Evolutionary conservation across 2,888 invertebrate species (phyloP).

Genomic region (Galerucella pusilla): DNA sequence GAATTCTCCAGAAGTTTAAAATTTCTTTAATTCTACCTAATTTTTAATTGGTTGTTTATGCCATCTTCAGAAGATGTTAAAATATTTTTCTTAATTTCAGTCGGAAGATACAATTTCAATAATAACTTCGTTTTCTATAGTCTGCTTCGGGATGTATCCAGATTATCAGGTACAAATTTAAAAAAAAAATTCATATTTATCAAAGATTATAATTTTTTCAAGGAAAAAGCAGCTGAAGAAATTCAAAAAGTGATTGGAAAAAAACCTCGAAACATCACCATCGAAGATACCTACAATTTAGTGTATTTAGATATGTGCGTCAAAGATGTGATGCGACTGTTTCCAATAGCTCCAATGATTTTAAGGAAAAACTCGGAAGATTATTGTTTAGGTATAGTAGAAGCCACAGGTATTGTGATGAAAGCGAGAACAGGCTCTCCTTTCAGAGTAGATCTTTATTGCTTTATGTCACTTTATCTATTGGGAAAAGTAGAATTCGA

Average conservation of each 20-base stretch:
- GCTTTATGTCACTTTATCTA: no score
- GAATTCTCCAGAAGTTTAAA: no score
- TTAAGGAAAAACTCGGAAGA: conserved; percentile 53
- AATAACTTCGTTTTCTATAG: conserved; percentile 47
- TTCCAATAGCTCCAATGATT: conserved; percentile 57
- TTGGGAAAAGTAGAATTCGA: no score
- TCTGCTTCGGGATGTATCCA: conserved; percentile 59
- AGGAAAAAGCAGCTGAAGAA: conserved; percentile 54
- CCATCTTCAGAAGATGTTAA: background rate
- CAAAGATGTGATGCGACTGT: conserved; percentile 56
- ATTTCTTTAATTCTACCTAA: no score
- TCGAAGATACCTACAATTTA: conserved; percentile 52
- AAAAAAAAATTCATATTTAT: background rate
- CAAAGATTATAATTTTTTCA: conserved; percentile 23
- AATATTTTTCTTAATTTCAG: conserved; percentile 47
- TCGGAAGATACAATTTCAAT: conserved; percentile 56
- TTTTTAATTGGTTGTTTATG: no score
- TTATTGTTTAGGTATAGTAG: conserved; percentile 49
- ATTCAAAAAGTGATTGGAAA: conserved; percentile 52
- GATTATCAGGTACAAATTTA: conserved; percentile 53
- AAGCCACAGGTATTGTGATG: no score
- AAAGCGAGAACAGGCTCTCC: no score
- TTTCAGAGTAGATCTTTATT: no score
- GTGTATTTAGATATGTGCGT: conserved; percentile 57
- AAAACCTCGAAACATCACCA: conserved; percentile 41